phyloP scores from a whole-genome alignment of 2,113 vertebrate species.

The Pithys albifrons region DNA sequence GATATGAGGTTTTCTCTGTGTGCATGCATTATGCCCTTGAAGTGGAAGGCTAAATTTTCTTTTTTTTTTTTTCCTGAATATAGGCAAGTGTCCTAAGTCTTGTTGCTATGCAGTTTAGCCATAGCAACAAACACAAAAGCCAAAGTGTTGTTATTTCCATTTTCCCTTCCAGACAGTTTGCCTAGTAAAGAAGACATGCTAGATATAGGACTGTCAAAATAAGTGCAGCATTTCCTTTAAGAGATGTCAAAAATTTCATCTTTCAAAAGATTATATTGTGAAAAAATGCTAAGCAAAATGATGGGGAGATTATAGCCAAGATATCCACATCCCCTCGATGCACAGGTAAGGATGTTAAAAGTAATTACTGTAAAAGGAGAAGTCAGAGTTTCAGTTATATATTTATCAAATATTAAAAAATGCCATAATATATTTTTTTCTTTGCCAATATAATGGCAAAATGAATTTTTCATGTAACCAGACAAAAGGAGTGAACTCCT shows the following conservation, averaged over 20 bases:
- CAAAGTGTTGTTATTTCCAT: slow-evolving; percentile 37
- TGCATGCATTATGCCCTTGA: background rate
- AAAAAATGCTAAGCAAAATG: slow-evolving; percentile 38
- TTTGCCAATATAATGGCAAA: background rate
- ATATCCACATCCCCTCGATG: background rate
- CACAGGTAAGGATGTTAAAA: background rate
- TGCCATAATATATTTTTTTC: background rate
- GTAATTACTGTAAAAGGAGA: background rate
- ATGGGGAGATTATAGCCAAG: background rate
- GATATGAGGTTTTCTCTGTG: background rate
- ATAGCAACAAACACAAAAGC: slow-evolving; percentile 63
- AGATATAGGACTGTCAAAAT: slow-evolving; percentile 59
- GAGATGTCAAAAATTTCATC: slow-evolving; percentile 48
- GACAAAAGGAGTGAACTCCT: background rate
- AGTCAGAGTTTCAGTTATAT: background rate
- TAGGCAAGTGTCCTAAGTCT: slow-evolving; percentile 24
- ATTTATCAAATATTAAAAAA: background rate
- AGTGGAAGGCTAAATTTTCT: background rate
- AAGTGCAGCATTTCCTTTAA: slow-evolving; percentile 42
- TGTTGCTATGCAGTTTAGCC: slow-evolving; percentile 69
- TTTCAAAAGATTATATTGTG: slow-evolving; percentile 38
- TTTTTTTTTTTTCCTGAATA: background rate
- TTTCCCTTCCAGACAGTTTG: slow-evolving; percentile 54
- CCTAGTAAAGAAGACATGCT: slow-evolving; percentile 38
- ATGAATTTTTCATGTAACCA: background rate